Evolutionary conservation across 2,797 vertebrate species (phyloP), one percentile per base, ranked within the genome.

Genomic region (Acridotheres tristis): DNA sequence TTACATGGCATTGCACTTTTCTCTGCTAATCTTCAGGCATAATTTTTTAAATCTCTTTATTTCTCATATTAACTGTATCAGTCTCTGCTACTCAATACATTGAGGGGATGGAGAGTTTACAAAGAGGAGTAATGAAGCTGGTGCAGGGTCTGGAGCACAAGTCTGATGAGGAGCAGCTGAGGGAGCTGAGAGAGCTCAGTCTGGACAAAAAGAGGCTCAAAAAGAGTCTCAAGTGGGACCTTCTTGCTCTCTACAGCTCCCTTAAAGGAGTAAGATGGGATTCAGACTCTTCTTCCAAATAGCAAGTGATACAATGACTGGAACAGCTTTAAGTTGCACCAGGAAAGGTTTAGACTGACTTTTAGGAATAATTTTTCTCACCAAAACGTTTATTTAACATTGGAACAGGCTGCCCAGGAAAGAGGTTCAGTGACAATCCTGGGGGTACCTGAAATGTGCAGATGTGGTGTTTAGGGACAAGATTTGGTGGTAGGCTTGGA

Each of bases 381-480:
- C 5, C 7, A 7, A 19, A 22, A 38, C 0, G 2, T 26, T 55
- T 40, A 1, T 68, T 21, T 62, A 9, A 10, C 1, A 1, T 11
- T 62, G 27, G 11, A 79, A 19, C 10, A 43, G 9, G 23, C 11
- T 50, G 4, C 4, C 4, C 27, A 40, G 32, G 29, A 42, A 79
- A 27, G 12, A 3, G 3, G 6, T 50, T 16, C 13, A 34, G 3
- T 30, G 9, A 20, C 13, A 42, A 1, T 32, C 8, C 38, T 45
- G 25, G 14, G 51, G 6, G 7, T 62, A 45, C 18, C 20, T 51
- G 34, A 34, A 68, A 57, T 8, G 6, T 17, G 18, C 9, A 26
- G 15, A 16, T 10, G 2, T 22, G 43, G 4, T 8, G 0, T 13
- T 27, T 20, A 34, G 7, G 12, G 9, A 27, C 8, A 11, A 8